Conservation (phyloP, 2,797 vertebrate species). For the Coregonus ussuriensis region DNA sequence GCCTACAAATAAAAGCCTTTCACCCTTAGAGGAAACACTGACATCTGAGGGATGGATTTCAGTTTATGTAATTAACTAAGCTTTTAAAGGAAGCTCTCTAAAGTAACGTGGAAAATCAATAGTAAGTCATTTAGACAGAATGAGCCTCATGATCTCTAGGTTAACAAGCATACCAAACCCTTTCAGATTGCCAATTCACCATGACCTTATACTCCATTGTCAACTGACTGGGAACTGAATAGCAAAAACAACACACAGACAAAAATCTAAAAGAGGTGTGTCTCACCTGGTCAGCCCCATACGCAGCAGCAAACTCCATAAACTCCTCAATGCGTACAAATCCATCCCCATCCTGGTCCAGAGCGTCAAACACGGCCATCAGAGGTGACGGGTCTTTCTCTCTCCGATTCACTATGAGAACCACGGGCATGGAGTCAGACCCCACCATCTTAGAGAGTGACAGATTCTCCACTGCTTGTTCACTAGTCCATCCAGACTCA, state of each 20-base stretch:
- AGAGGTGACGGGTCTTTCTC: conserved; percentile 82
- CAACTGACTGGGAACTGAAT: neutral
- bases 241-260: conserved; percentile 1
- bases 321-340: conserved; percentile 96
- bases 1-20: neutral
- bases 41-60: conserved; percentile 38
- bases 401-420: conserved; percentile 46
- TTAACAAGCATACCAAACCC: conserved; percentile 7
- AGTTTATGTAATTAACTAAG: conserved; percentile 39
- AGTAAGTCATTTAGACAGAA: conserved; percentile 51
- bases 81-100: conserved; percentile 35
- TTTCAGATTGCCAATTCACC: conserved; percentile 39
- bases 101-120: conserved; percentile 53
- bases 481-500: conserved; percentile 64
- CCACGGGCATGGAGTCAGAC: conserved; percentile 67
- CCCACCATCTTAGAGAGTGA: conserved; percentile 65
- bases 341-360: conserved; percentile 93
- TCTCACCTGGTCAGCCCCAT: conserved; percentile 94
- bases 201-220: conserved; percentile 29
- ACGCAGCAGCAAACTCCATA: conserved; percentile 93
- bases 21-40: neutral
- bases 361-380: conserved; percentile 88
- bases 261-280: neutral
- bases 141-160: neutral
- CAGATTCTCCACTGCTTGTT: conserved; percentile 52